Evolutionary conservation across 2,888 invertebrate genomes (phyloP), one percentile per base, ranked within the genome.

Genomic region (Chironomus riparius): DNA sequence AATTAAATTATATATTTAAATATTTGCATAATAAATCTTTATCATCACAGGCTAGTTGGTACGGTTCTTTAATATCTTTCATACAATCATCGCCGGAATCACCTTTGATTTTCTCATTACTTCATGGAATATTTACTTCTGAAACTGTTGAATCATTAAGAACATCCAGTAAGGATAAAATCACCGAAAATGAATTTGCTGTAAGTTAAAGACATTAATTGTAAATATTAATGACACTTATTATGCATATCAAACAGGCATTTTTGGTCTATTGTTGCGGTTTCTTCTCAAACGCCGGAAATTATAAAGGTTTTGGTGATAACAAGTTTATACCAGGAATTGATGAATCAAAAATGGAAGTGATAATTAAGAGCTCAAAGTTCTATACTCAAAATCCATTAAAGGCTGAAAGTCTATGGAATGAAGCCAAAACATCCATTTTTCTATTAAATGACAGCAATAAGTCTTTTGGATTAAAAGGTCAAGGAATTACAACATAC

Each of bases 301-400:
- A 98, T 85, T 98, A 97, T 83, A 97, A 96, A 85, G 92, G 95
- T 13, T 96, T 96, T 86, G 97, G 98, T 2, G 97, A 98, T 82
- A 92, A 92, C 68, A 98, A 98, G 86, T 92, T 98, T 81, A 88
- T 98, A 80, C 98, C 98, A 6, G 92, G 92, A 81, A 83, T 97
- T 28, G 85, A 90, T 0, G 81, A 28, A 50, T 6, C n/a, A n/a
- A 89, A 91, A 78, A 89, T 97, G 80, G 91, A 91, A 80, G 81
- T 84, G 2, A 87, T 98, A 78, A 83, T 97, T 0, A 87, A 88
- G 79, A 83, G 87, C 0, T 92, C 93, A 4, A 87, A 87, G 78
- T 92, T 91, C 3, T 92, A 88, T 81, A 83, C 87, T 70, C 83
- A 85, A 74, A 87, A 91, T 77, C 84, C 88, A 5, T 84, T 87